phyloP scores from a whole-genome alignment of 2,113 vertebrate genomes.

The Dendropsophus ebraccatus region DNA sequence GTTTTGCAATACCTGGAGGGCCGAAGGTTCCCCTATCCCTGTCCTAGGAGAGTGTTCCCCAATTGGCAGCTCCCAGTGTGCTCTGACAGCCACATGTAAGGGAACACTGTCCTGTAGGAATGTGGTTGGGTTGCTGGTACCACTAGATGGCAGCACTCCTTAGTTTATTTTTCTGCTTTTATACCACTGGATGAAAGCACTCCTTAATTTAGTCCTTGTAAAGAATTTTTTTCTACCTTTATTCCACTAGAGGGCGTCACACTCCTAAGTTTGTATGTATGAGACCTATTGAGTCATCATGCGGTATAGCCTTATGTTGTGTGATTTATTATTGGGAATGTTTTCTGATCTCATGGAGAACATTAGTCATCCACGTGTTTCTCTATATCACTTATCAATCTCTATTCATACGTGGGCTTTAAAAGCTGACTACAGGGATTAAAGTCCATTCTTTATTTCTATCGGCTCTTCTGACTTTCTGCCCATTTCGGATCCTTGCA shows the following conservation, averaged over 20 bases:
- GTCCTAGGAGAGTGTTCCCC: too few species aligned
- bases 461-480: neutral
- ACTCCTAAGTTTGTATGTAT: neutral
- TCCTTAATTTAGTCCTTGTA: too few species aligned
- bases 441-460: neutral
- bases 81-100: too few species aligned
- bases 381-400: too few species aligned
- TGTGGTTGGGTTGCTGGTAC: too few species aligned
- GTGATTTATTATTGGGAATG: neutral
- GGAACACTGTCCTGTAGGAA: too few species aligned
- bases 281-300: too few species aligned
- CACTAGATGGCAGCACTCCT: neutral
- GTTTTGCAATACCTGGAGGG: too few species aligned
- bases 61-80: too few species aligned
- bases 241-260: neutral
- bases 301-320: neutral
- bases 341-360: too few species aligned
- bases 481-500: neutral
- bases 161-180: neutral
- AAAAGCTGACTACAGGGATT: neutral
- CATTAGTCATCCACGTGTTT: too few species aligned
- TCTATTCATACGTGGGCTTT: neutral
- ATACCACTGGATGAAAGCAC: neutral
- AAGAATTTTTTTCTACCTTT: neutral
- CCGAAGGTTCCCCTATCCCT: too few species aligned